Conservation (phyloP, 2,797 vertebrate genomes). For the Tiaroga cobitis region DNA sequence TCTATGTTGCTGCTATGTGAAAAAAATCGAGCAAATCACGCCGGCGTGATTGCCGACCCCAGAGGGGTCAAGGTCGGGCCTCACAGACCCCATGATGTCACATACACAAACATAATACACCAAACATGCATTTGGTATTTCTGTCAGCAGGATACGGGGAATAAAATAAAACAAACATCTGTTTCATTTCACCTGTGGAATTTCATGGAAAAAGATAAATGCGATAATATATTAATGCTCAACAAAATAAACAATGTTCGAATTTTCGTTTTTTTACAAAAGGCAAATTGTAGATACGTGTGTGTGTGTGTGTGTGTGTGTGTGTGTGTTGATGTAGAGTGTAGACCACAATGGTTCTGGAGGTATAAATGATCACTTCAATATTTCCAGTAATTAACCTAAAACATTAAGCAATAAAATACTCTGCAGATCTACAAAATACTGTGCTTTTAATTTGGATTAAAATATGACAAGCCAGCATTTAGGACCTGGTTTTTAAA, state of each 20-base stretch:
- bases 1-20: too few relatives aligned
- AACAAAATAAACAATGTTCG: background rate
- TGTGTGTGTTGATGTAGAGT: background rate
- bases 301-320: too few relatives aligned
- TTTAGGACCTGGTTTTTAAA: constrained; percentile 15
- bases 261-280: background rate
- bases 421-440: background rate
- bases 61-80: too few relatives aligned
- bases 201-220: background rate
- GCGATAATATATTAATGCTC: background rate
- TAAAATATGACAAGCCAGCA: background rate
- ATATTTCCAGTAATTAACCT: background rate
- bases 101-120: too few relatives aligned
- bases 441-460: background rate
- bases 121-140: background rate
- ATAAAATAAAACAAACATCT: background rate
- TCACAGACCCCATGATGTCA: background rate
- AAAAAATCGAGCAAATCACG: too few relatives aligned
- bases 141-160: background rate
- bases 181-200: background rate
- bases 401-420: background rate
- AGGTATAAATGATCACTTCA: background rate
- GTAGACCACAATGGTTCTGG: background rate
- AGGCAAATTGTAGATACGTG: background rate
- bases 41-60: too few relatives aligned